Evolutionary conservation across 2,797 vertebrate species (phyloP), one percentile per base, ranked within the genome.

Genomic region (Cichlasoma orientale): DNA sequence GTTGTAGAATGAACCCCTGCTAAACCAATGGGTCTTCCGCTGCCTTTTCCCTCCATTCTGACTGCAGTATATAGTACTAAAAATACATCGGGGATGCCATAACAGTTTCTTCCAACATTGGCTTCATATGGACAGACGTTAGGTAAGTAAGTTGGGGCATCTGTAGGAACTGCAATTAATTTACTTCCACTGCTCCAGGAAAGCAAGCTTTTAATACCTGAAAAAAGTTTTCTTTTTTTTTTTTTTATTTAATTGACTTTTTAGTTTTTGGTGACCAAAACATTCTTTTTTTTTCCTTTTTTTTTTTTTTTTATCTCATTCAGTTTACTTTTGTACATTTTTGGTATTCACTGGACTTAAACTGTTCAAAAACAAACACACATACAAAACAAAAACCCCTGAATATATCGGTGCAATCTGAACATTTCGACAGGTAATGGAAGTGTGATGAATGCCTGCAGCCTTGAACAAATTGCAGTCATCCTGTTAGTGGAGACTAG

Each of bases 391-490:
- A 47, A 47, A 66, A 27, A 11, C 6, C 8, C 33, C 18, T 66
- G 41, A 47, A 12, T 29, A 50, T 41, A 29, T 3, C n/a, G 41
- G 41, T 27, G 61, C 61, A 68, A 47, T n/a, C 16, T 47, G 63
- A 50, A 8, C 11, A 9, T 21, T 21, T 2, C 10, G 8, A 11
- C 10, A 3, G 23, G 41, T n/a, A 29, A 50, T 68, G 41, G 10
- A 50, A 68, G 57, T 77, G 80, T 72, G 55, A 82, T 44, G 56
- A 52, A 56, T 81, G 66, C 81, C 29, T 50, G 66, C 69, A 79
- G 73, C 61, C 57, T 29, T 74, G 68, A 56, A 79, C 90, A 91
- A 86, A 88, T 88, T 70, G 83, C 6, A 54, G 59, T 72, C 76
- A 25, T 18, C 72, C 69, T 56, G 58, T 79, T 78, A 25, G 71